Evolutionary conservation across 2,888 invertebrate genomes (phyloP), one percentile per base, ranked within the genome.

Genomic region (Silvanus unidentatus): DNA sequence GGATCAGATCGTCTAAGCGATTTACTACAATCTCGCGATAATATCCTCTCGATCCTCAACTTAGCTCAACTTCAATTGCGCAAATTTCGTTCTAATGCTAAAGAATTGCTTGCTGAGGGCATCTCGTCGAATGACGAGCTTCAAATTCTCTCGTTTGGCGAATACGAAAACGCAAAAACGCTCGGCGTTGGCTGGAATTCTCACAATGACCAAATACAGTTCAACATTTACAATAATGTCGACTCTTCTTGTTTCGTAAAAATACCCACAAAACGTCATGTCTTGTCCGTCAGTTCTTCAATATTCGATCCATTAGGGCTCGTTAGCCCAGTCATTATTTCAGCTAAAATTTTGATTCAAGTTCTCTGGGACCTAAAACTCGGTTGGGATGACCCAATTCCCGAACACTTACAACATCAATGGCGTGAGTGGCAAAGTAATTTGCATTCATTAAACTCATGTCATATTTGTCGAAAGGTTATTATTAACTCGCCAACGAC

Each of bases 221-320:
- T 13, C 6, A 27, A 27, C 28, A 22, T 11, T 6, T 15, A 13
- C 16, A 12, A 12, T 32, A 5, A 12, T 3, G 4, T 5, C 3
- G 3, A 12, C 3, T 32, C 32, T 5, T 32, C 32, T 5, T 28
- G 8, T 28, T 8, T 9, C 28, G 32, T 32, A 10, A 27, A 15
- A n/a, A 12, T 11, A 11, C 9, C 12, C 9, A 39, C 39, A 11
- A 51, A 42, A 40, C 28, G 53, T 22, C 8, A 8, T 2, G 35
- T 47, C 10, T 43, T 49, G 16, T 46, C 45, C n/a, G 16, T n/a
- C 9, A 51, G 47, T n/a, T 39, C 47, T 1, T 16, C 35, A 27
- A 42, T 52, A n/a, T 50, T 49, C 35, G 50, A 52, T 39, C 50
- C 52, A 0, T 13, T 50, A 2, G 48, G 50, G 15, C 38, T 53